Conservation (phyloP, 2,888 invertebrate genomes). For the Vannuccia rotundouncinata region DNA sequence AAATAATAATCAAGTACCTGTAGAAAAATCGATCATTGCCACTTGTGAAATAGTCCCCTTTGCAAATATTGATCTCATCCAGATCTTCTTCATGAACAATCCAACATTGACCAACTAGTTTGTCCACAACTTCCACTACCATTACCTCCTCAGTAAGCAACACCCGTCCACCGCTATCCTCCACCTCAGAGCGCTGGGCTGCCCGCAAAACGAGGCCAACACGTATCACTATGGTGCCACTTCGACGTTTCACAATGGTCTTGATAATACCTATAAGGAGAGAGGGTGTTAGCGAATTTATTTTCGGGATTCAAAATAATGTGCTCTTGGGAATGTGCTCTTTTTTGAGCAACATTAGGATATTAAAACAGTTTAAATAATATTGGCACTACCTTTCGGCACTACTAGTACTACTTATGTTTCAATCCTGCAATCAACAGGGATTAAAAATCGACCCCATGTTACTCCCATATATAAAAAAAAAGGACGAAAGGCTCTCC, state of each 20-base stretch:
- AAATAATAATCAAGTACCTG: no score
- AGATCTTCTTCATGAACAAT: constrained; percentile 65
- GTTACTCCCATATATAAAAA: no score
- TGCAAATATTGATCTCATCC: constrained; percentile 45
- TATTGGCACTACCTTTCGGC: no score
- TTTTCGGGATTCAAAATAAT: no score
- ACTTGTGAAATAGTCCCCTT: constrained; percentile 62
- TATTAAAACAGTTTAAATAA: no score
- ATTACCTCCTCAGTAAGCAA: constrained; percentile 44
- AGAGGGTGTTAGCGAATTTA: no score
- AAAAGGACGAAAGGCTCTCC: no score
- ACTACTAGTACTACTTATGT: no score
- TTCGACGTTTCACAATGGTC: not conserved
- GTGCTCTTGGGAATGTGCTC: no score
- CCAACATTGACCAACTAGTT: constrained; percentile 66
- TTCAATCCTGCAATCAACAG: no score
- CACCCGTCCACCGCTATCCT: constrained; percentile 62
- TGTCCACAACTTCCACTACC: constrained; percentile 39
- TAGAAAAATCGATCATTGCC: constrained; percentile 70
- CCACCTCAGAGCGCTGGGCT: not conserved
- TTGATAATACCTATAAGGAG: not conserved
- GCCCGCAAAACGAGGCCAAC: not conserved
- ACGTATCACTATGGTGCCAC: not conserved
- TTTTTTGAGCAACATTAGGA: no score
- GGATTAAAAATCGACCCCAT: no score